Conservation (phyloP, 2,797 vertebrate species). For the Sciurus vulgaris region DNA sequence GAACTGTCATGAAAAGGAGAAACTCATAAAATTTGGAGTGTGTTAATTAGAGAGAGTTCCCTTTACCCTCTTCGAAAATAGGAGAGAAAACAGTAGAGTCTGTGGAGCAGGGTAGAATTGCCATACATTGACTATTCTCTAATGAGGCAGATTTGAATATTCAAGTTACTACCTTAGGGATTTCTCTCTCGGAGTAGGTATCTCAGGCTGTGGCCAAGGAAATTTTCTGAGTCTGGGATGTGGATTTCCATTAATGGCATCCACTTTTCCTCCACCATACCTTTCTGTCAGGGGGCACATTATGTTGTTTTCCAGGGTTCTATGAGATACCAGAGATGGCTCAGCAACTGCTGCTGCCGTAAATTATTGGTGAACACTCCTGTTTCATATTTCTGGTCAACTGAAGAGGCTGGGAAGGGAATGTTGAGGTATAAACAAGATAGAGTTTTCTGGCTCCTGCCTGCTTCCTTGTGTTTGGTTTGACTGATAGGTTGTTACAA, state of each 20-base stretch:
- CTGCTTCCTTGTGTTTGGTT: constrained; percentile 83
- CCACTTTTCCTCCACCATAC: not conserved
- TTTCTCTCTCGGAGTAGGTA: not conserved
- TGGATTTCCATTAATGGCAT: constrained; percentile 54
- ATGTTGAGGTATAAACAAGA: constrained; percentile 82
- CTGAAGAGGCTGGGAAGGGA: constrained; percentile 8
- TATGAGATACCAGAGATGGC: constrained; percentile 54
- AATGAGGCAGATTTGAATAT: constrained; percentile 56
- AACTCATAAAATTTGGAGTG: constrained; percentile 35
- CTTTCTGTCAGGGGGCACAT: constrained; percentile 14
- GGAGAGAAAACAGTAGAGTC: constrained; percentile 10
- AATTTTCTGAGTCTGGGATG: constrained; percentile 24
- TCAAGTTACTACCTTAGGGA: not conserved
- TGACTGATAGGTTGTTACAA: constrained; percentile 84
- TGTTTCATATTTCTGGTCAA: constrained; percentile 63
- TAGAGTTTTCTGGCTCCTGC: constrained; percentile 80
- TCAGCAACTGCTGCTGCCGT: constrained; percentile 43
- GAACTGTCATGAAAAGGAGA: constrained; percentile 52
- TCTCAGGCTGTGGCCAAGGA: constrained; percentile 17
- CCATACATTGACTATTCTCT: not conserved
- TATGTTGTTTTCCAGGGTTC: constrained; percentile 29
- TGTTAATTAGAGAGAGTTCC: not conserved
- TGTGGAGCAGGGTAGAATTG: not conserved
- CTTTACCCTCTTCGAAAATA: not conserved
- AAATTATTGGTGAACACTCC: constrained; percentile 57